These are phyloP conservation scores for Felis chaus DNA, from an alignment of 2,113 vertebrate genomes.

Conservation along the genomic window DNA sequence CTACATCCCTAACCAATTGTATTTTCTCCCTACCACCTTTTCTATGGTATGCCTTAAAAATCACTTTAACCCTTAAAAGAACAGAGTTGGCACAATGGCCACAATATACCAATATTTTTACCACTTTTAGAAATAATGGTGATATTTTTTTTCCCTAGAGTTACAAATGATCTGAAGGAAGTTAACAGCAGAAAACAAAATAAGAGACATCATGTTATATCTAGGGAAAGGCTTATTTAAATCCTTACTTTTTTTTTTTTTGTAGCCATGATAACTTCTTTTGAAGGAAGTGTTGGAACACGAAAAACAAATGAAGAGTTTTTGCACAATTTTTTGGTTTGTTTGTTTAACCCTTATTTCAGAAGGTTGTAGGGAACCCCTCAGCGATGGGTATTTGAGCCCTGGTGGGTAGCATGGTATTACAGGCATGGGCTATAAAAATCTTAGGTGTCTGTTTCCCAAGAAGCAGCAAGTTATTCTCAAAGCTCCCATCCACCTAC, in stretches of 20 bases:
- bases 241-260: background rate
- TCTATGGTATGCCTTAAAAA: background rate
- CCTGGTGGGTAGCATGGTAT: background rate
- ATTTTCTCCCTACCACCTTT: background rate
- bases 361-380: background rate
- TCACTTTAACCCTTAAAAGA: background rate
- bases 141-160: background rate
- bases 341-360: background rate
- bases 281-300: background rate
- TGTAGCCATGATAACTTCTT: background rate
- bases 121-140: background rate
- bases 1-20: background rate
- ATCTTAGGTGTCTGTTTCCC: background rate
- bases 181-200: background rate
- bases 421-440: background rate
- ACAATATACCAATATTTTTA: background rate
- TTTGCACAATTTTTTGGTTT: background rate
- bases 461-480: background rate
- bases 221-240: background rate
- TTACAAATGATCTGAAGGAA: background rate
- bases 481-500: background rate
- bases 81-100: background rate
- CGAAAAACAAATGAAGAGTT: background rate
- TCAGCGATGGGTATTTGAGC: background rate
- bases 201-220: background rate